phyloP scores from a whole-genome alignment of 2,888 invertebrate genomes.

The Hemicrepidius hirtus region DNA sequence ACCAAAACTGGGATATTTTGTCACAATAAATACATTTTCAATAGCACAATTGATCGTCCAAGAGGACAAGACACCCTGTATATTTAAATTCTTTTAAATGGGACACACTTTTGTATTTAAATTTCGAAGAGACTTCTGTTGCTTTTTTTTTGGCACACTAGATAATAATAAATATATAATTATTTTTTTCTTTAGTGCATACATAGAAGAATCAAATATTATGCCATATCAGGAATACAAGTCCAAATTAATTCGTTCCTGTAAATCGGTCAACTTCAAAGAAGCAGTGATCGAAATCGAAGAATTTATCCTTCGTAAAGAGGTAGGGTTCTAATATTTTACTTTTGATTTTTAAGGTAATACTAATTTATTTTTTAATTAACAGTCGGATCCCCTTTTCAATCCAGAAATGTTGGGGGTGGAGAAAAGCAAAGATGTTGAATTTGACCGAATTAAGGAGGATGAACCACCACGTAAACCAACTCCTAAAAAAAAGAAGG shows the following conservation, averaged over 20 bases:
- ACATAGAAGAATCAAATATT: conserved; percentile 90
- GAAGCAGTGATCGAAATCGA: conserved; percentile 88
- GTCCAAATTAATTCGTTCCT: conserved; percentile 83
- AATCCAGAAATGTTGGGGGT: conserved; percentile 69
- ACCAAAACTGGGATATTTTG: too few relatives aligned
- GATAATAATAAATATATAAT: too few relatives aligned
- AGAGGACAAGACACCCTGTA: too few relatives aligned
- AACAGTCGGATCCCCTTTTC: conserved; percentile 73
- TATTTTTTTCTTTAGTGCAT: conserved; percentile 82
- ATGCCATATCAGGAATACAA: conserved; percentile 88
- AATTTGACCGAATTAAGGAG: conserved; percentile 79
- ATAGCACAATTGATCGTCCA: too few relatives aligned
- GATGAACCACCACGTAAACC: conserved; percentile 54
- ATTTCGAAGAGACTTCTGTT: too few relatives aligned
- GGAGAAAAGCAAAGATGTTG: conserved; percentile 76
- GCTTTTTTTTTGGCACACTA: too few relatives aligned
- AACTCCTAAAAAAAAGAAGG: conserved; percentile 62
- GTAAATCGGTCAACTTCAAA: conserved; percentile 85
- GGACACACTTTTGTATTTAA: too few relatives aligned
- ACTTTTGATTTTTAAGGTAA: too few relatives aligned
- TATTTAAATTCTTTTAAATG: too few relatives aligned
- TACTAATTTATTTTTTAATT: not conserved
- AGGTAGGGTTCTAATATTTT: conserved; percentile 71
- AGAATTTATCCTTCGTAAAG: conserved; percentile 83
- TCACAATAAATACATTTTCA: too few relatives aligned